Evolutionary conservation across 2,797 vertebrate species (phyloP).

Genomic region (Phrynocephalus forsythii): DNA sequence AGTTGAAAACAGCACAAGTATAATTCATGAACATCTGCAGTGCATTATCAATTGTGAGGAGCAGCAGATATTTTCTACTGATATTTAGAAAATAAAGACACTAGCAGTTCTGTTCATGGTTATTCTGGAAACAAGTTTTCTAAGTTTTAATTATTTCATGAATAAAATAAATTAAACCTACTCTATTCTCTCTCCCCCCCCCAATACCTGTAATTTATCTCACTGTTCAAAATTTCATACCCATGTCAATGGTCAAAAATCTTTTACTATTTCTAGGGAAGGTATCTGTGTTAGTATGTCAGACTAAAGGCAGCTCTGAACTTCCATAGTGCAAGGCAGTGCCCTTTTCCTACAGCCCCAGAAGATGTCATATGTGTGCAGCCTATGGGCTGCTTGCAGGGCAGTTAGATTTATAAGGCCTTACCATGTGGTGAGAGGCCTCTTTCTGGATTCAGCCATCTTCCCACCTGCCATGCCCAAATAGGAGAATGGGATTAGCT

Average conservation of each 20-base stretch:
- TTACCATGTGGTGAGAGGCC: too few species aligned
- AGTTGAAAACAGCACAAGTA: accelerated
- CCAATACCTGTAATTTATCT: accelerated
- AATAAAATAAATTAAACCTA: background rate
- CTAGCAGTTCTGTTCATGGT: background rate
- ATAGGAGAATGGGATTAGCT: too few species aligned
- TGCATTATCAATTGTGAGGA: background rate
- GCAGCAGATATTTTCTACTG: background rate
- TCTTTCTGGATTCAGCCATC: too few species aligned
- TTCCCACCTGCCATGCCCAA: too few species aligned
- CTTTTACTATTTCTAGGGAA: background rate
- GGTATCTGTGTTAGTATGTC: too few species aligned
- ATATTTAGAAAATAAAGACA: background rate
- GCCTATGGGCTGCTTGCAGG: too few species aligned
- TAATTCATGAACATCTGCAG: background rate
- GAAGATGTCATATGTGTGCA: too few species aligned
- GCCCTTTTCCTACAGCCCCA: too few species aligned
- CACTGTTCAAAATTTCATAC: background rate
- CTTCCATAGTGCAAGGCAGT: too few species aligned
- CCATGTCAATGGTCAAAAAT: background rate
- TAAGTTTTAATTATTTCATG: background rate
- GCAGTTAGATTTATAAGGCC: too few species aligned
- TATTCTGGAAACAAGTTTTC: background rate
- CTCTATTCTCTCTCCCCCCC: background rate
- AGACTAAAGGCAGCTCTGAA: too few species aligned